phyloP scores from a whole-genome alignment of 1,140 invertebrate genomes.

The Coptotermes formosanus region DNA sequence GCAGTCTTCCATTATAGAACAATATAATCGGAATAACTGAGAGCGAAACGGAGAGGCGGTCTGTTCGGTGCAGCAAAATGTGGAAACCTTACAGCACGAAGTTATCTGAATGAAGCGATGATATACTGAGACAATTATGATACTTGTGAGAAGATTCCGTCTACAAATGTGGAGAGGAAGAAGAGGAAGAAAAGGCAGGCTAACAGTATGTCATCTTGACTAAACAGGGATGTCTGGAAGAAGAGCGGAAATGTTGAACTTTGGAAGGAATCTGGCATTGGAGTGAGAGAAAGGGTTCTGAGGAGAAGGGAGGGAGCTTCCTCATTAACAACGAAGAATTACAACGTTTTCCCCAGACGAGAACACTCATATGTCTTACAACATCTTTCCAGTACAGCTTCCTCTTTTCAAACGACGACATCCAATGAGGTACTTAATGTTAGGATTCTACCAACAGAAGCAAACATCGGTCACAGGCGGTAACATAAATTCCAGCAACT shows the following conservation, averaged over 20 bases:
- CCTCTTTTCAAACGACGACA: background rate
- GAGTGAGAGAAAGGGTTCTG: too few relatives aligned
- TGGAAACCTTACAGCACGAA: background rate
- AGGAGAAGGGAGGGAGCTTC: background rate
- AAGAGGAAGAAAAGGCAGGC: background rate
- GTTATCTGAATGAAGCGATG: background rate
- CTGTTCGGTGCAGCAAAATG: background rate
- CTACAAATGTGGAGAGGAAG: too few relatives aligned
- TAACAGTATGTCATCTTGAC: background rate
- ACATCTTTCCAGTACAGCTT: background rate
- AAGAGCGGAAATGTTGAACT: too few relatives aligned
- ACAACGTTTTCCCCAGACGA: background rate
- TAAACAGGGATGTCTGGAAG: background rate
- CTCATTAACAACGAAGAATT: slow-evolving; percentile 3
- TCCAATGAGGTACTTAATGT: background rate
- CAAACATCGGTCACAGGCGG: background rate
- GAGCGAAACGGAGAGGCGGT: background rate
- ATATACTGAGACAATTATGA: background rate
- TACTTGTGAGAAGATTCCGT: background rate
- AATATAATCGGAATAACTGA: background rate
- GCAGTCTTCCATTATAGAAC: too few relatives aligned
- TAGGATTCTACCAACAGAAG: background rate
- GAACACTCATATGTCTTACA: background rate
- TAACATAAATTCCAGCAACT: slow-evolving; percentile 10
- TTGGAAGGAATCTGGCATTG: too few relatives aligned